Evolutionary conservation across 2,888 invertebrate species (phyloP).

Genomic region (Dendrolimus houi): DNA sequence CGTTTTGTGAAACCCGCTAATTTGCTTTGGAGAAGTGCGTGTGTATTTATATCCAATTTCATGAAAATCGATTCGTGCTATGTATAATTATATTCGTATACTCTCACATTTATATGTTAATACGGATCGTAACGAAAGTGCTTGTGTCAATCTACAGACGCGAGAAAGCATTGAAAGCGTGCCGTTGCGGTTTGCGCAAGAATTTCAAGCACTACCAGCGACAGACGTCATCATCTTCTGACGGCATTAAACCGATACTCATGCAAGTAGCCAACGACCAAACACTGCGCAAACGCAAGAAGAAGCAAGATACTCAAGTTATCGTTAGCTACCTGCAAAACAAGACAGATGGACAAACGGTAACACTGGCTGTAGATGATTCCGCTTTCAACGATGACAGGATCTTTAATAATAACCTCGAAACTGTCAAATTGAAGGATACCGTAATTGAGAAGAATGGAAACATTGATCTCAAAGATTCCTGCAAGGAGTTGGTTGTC

Average conservation of each 20-base stretch:
- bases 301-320: slow-evolving; percentile 26
- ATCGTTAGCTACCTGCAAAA: slow-evolving; percentile 28
- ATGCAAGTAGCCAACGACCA: slow-evolving; percentile 9
- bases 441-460: slow-evolving; percentile 47
- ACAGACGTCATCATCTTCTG: slow-evolving; percentile 53
- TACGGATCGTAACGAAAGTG: no score
- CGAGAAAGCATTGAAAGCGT: slow-evolving; percentile 39
- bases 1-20: no score
- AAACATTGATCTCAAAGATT: slow-evolving; percentile 23
- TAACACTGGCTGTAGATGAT: slow-evolving; percentile 19
- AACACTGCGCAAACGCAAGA: slow-evolving; percentile 25
- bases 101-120: neutral
- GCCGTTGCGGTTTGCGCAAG: slow-evolving; percentile 49
- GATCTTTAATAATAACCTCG: slow-evolving; percentile 35
- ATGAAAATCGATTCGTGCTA: no score
- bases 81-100: no score
- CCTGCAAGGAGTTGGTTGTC: slow-evolving; percentile 3
- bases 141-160: slow-evolving; percentile 24
- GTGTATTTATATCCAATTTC: no score
- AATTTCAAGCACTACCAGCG: slow-evolving; percentile 35
- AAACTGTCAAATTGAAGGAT: slow-evolving; percentile 19
- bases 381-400: slow-evolving; percentile 20
- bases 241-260: slow-evolving; percentile 22
- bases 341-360: slow-evolving; percentile 20
- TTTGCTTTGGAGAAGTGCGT: no score